Evolutionary conservation across 1,140 invertebrate genomes (phyloP), one percentile per base, ranked within the genome.

Genomic region (Meloidogyne chitwoodi): DNA sequence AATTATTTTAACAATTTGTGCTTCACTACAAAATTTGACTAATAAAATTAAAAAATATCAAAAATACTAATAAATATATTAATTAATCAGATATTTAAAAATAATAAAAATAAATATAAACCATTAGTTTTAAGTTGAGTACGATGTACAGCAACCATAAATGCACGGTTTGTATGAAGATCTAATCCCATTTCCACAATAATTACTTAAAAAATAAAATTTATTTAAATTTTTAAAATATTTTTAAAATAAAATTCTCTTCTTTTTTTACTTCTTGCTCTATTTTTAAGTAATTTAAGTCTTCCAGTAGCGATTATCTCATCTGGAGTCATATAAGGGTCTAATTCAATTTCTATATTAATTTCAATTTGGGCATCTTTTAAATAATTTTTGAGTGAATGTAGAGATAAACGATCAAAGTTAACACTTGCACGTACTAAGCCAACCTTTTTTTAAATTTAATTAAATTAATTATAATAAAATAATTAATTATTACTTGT

Each of bases 151-250:
- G 85, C 85, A 8, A 86, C 66, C 84, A 86, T 84, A 68, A 86
- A 87, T 34, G 76, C 78, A 41, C 80, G 75, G n/a, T 78, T 68
- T 12, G 80, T 61, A 56, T 87, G 84, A 16, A 86, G 67, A 77
- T 86, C 85, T 84, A 86, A 81, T 0, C 85, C 85, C 80, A 80
- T 73, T 70, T 80, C 79, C 29, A 81, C 79, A 56, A 80, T 80
- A 26, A 80, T 82, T 16, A 80, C 79, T 80, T 22, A 68, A 68
- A 68, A 68, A 38, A 8, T 11, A 12, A 29, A 19, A 48, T 19
- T 48, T 48, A 48, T 19, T 48, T 48, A 6, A 38, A 38, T 38
- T 8, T 31, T 31, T 31, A 31, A 31, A n/a, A n/a, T n/a, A n/a
- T n/a, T n/a, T n/a, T 31, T 31, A 6, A 38, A 38, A 38, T 38